Evolutionary conservation across 92 coral and sea anemone genomes (phyloP), one percentile per base, ranked within the genome.

Genomic region (Isaurus tuberculatus): DNA sequence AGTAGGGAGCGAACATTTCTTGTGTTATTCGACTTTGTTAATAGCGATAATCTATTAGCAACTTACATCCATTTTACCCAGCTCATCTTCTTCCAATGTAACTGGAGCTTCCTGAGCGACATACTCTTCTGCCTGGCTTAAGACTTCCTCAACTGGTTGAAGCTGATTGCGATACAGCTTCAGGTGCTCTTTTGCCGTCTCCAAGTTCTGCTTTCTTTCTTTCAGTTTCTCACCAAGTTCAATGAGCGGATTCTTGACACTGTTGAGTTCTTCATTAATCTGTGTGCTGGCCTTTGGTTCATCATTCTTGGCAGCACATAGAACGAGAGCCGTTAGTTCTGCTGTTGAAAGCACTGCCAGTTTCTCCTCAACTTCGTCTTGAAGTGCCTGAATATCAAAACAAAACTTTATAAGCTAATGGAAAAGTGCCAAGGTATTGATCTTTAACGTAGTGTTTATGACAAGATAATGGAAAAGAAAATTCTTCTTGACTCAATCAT

Each of bases 51-150:
- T 17, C 36, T 20, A 27, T 3, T 27, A 28, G 20, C 19, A 72
- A 88, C 91, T 81, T 90, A 96, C 99, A 85, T 96, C 97, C 40
- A 96, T 92, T 88, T 96, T 96, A 40, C 91, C 96, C 3, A 96
- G 91, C 72, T 92, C 98, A 34, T 84, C 94, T 68, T 92, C 98
- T 57, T 86, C 94, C 77, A 93, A 82, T n/a, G 88, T 80, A 36
- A 92, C 89, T 2, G 99, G 98, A 2, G 91, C 98, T 44, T 84
- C 92, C 63, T 89, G 72, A 42, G 86, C 95, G 2, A 87, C 94
- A 43, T 90, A 75, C 57, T 73, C 88, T 66, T 96, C 96, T 32
- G 92, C 94, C 85, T 94, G 93, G 25, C 89, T 81, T 61, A 96
- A 90, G 75, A 92, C 98, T 75, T 92, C 92, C 72, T 94, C 94